phyloP scores from a whole-genome alignment of 2,797 vertebrate species.

The Holocentrus rufus region DNA sequence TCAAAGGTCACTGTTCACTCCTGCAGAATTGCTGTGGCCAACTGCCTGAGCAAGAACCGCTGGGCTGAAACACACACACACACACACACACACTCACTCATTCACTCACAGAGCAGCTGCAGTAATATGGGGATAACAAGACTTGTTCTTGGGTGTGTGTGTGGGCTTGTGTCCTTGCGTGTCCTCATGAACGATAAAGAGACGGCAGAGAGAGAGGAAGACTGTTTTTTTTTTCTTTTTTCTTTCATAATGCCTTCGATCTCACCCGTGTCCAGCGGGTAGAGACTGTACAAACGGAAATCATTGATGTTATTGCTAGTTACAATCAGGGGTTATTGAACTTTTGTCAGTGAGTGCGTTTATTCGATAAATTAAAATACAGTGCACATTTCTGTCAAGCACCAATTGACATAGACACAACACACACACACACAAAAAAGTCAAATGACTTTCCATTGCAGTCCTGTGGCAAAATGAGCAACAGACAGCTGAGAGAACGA shows the following conservation, averaged over 20 bases:
- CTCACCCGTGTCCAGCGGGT: slow-evolving; percentile 12
- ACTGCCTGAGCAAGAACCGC: slow-evolving; percentile 60
- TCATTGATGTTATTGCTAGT: slow-evolving; percentile 41
- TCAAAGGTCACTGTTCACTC: slow-evolving; percentile 80
- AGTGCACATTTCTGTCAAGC: too few species aligned
- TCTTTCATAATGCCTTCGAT: slow-evolving; percentile 45
- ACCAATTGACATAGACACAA: too few species aligned
- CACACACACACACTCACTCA: slow-evolving; percentile 11
- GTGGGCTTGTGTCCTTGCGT: slow-evolving; percentile 37
- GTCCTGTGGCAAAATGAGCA: too few species aligned
- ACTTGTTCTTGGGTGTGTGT: slow-evolving; percentile 9
- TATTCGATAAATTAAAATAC: too few species aligned
- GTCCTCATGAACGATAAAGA: slow-evolving; percentile 48
- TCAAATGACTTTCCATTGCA: too few species aligned
- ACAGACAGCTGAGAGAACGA: too few species aligned
- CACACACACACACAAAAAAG: too few species aligned
- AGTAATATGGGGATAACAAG: slow-evolving; percentile 61
- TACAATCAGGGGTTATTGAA: slow-evolving; percentile 21
- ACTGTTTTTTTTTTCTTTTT: slow-evolving; percentile 22
- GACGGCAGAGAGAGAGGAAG: neutral
- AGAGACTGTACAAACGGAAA: slow-evolving; percentile 25
- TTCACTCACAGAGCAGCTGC: slow-evolving; percentile 48
- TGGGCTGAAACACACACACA: slow-evolving; percentile 37
- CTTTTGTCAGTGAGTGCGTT: neutral
- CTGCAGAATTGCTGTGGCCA: slow-evolving; percentile 66